phyloP scores from a whole-genome alignment of 2,113 vertebrate species.

The Corythornis cristatus region DNA sequence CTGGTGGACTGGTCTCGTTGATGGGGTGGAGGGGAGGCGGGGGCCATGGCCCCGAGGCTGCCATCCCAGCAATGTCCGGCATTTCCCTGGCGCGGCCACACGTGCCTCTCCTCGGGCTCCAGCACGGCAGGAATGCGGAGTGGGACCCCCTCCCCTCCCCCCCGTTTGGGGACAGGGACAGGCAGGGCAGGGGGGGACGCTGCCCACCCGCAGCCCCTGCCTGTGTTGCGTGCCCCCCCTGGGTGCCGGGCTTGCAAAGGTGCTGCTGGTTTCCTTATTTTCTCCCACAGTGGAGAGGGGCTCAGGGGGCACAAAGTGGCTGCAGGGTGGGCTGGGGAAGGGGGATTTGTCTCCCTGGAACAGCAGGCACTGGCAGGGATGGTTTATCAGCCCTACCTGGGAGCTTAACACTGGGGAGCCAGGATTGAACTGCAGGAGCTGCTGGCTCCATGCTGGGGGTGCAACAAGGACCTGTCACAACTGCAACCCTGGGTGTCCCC shows the following conservation, averaged over 20 bases:
- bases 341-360: not conserved
- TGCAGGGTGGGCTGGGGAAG: not conserved
- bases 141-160: not conserved
- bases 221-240: rapidly evolving
- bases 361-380: rapidly evolving
- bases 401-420: not conserved
- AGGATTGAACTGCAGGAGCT: not conserved
- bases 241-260: rapidly evolving
- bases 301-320: not conserved
- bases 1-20: rapidly evolving
- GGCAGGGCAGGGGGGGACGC: not conserved
- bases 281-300: rapidly evolving
- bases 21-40: not conserved
- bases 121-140: conserved; percentile 36
- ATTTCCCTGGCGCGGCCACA: conserved; percentile 35
- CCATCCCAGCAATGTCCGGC: conserved; percentile 59
- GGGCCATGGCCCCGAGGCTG: not conserved
- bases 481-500: not conserved
- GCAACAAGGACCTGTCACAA: rapidly evolving
- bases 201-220: not conserved
- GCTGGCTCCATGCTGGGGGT: not conserved
- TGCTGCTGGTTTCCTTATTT: not conserved
- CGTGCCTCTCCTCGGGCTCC: not conserved
- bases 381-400: rapidly evolving
- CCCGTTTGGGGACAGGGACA: not conserved